A percentile compares a stretch with the other conserved stretches of the same genome.
Evolutionary conservation across 2,113 vertebrate species (phyloP).

Genomic region (Mustelus asterias): DNA sequence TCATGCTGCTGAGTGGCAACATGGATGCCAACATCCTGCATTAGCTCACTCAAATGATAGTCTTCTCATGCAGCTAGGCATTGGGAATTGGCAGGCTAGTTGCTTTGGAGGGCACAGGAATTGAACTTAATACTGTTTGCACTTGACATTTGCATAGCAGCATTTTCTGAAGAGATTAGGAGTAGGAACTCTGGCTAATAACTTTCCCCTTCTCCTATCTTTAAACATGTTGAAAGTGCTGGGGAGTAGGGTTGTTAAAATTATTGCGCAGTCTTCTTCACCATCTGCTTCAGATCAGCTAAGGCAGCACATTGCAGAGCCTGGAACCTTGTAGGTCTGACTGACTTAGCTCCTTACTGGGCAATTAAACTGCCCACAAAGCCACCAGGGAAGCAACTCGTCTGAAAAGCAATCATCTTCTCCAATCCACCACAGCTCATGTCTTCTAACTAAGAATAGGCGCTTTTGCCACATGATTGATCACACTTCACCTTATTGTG

Average conservation of each 20-base stretch:
- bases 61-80: neutral
- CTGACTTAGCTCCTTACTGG: neutral
- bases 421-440: neutral
- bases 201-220: neutral
- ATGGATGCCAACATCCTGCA: neutral
- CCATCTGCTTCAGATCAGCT: neutral
- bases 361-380: neutral
- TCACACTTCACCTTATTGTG: neutral
- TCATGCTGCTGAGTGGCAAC: neutral
- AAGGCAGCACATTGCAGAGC: too few relatives aligned
- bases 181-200: neutral
- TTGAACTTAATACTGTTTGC: neutral
- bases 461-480: neutral
- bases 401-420: neutral
- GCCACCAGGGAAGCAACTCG: neutral
- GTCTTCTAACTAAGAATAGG: neutral
- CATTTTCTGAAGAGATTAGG: neutral
- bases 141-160: neutral
- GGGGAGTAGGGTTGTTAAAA: neutral
- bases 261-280: neutral
- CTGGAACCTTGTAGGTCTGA: neutral
- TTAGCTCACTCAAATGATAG: neutral
- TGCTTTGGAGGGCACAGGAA: neutral
- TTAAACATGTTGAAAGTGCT: neutral
- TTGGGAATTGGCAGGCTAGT: neutral